A percentile compares a stretch with the other conserved stretches of the same genome.
Evolutionary conservation across 2,113 vertebrate species (phyloP).

Genomic region (Trematocara macrostoma): DNA sequence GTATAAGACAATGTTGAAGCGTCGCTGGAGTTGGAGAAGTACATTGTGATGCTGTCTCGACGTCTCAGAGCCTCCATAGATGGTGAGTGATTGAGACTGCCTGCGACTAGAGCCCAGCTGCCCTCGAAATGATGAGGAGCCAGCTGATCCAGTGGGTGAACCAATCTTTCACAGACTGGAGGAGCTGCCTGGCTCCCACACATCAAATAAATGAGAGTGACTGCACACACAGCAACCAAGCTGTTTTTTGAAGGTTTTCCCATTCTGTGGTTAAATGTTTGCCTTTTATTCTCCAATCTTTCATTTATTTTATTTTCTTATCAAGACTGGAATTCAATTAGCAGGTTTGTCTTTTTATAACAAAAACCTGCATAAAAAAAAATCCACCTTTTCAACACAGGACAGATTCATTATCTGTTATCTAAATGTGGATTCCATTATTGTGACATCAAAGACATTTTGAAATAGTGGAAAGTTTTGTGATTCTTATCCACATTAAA

Average conservation of each 20-base stretch:
- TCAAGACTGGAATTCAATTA: background rate
- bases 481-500: background rate
- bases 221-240: background rate
- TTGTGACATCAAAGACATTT: background rate
- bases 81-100: slow-evolving; percentile 2
- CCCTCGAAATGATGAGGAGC: background rate
- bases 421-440: background rate
- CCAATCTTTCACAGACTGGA: slow-evolving; percentile 26
- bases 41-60: slow-evolving; percentile 41
- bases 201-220: background rate
- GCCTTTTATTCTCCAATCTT: background rate
- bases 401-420: background rate
- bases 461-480: background rate
- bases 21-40: slow-evolving; percentile 23
- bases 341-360: background rate
- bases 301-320: background rate
- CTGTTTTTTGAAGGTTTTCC: background rate
- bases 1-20: background rate
- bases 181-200: background rate
- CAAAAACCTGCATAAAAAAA: background rate
- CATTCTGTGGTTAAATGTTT: background rate
- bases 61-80: slow-evolving; percentile 18
- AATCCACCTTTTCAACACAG: slow-evolving; percentile 5
- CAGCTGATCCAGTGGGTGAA: background rate
- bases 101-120: slow-evolving; percentile 36